Conservation (phyloP, 1,140 invertebrate genomes). For the Zaprionus davidi region DNA sequence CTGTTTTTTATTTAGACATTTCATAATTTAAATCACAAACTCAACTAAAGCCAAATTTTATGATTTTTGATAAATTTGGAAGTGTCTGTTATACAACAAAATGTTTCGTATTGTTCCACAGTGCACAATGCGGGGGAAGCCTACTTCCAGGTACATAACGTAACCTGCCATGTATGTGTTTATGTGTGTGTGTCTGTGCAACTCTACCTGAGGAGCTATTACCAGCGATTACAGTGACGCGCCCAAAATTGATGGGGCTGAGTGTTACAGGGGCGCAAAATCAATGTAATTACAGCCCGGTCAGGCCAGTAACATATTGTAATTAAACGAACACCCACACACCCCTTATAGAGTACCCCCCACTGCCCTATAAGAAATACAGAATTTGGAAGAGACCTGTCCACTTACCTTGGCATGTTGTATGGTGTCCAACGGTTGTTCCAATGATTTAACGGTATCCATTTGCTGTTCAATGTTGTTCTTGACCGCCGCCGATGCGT, state of each 20-base stretch:
- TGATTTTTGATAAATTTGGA: too few relatives aligned
- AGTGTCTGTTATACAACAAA: not conserved
- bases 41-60: too few relatives aligned
- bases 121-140: not conserved
- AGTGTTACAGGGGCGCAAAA: conserved; percentile 50
- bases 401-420: conserved; percentile 82
- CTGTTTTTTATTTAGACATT: too few relatives aligned
- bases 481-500: conserved; percentile 90
- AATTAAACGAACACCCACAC: conserved; percentile 57
- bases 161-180: not conserved
- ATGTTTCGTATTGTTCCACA: not conserved
- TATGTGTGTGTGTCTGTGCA: conserved; percentile 10
- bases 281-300: conserved; percentile 73
- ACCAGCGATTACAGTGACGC: conserved; percentile 71
- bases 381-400: not conserved
- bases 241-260: conserved; percentile 69
- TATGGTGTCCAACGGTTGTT: conserved; percentile 76
- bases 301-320: conserved; percentile 15
- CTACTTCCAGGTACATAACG: conserved; percentile 8
- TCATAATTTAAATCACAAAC: too few relatives aligned
- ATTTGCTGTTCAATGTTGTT: conserved; percentile 89
- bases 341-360: not conserved
- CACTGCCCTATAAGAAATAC: not conserved
- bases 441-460: conserved; percentile 78
- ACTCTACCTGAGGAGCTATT: conserved; percentile 48